Percentiles rank a stretch among this genome's conserved stretches.
Conservation (phyloP, 1,140 invertebrate genomes). For the Popillia japonica region DNA sequence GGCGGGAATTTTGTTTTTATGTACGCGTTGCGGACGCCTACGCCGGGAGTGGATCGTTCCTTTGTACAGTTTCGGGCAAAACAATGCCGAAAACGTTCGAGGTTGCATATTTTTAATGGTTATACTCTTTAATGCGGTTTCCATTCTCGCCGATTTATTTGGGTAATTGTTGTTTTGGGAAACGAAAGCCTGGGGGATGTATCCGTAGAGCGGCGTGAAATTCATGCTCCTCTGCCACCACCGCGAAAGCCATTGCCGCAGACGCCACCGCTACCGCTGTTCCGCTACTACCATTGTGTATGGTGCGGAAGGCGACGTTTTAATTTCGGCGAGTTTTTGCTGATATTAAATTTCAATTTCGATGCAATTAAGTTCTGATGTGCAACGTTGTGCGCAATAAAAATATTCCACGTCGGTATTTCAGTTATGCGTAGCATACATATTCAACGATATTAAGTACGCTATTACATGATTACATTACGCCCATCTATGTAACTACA, state of each 20-base stretch:
- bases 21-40: not conserved
- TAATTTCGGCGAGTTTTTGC: constrained; percentile 33
- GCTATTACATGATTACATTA: not conserved
- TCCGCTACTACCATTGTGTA: constrained; percentile 16
- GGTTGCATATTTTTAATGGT: constrained; percentile 34
- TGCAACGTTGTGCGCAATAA: not conserved
- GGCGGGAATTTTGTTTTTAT: constrained; percentile 1
- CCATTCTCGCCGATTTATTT: constrained; percentile 32
- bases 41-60: not conserved
- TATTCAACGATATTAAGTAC: not conserved
- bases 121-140: constrained; percentile 22
- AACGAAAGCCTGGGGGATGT: constrained; percentile 15
- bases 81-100: constrained; percentile 29
- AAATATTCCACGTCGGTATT: not conserved
- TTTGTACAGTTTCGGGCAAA: not conserved
- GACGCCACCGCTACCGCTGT: constrained; percentile 4
- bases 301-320: constrained; percentile 24
- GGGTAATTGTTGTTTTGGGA: constrained; percentile 25
- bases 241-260: constrained; percentile 17
- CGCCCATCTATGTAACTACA: too few species aligned
- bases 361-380: constrained; percentile 23
- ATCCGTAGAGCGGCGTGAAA: constrained; percentile 9
- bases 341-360: constrained; percentile 35
- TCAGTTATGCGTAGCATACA: not conserved
- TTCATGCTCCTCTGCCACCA: not conserved